Conservation (phyloP, 2,888 invertebrate genomes). For the Yponomeuta plumbellus region DNA sequence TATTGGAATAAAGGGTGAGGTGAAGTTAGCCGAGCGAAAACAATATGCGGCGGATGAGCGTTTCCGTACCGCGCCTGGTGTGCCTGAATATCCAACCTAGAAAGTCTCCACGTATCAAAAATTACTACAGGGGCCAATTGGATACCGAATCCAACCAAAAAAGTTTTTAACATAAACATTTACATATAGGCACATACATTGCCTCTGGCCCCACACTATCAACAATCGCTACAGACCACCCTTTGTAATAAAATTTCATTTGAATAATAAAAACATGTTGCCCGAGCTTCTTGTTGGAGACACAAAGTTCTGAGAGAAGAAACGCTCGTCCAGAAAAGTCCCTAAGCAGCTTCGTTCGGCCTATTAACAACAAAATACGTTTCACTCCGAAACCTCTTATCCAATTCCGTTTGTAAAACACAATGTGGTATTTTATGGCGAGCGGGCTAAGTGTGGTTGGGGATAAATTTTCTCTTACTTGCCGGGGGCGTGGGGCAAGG, state of each 20-base stretch:
- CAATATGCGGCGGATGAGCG: conserved; percentile 5
- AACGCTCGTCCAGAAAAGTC: conserved; percentile 1
- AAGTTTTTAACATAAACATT: too few relatives aligned
- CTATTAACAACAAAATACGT: conserved; percentile 17
- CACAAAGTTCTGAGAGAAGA: not conserved
- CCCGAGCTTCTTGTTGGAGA: not conserved
- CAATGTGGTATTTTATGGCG: conserved; percentile 17
- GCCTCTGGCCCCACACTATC: too few relatives aligned
- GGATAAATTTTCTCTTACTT: conserved; percentile 39
- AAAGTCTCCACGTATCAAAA: not conserved
- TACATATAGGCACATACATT: too few relatives aligned
- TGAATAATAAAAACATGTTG: too few relatives aligned
- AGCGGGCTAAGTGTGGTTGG: conserved; percentile 17
- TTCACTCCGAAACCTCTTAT: conserved; percentile 16
- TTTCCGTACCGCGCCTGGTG: not conserved
- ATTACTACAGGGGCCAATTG: not conserved
- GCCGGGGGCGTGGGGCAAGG: conserved; percentile 33
- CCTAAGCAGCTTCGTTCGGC: conserved; percentile 10
- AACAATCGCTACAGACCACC: too few relatives aligned
- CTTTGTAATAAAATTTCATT: too few relatives aligned
- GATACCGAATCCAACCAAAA: too few relatives aligned
- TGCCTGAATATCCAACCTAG: not conserved
- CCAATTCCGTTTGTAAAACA: conserved; percentile 17
- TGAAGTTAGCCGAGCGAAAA: conserved; percentile 25
- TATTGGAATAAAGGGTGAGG: conserved; percentile 52